Evolutionary conservation across 2,888 invertebrate genomes (phyloP).

Genomic region (Operophtera brumata): DNA sequence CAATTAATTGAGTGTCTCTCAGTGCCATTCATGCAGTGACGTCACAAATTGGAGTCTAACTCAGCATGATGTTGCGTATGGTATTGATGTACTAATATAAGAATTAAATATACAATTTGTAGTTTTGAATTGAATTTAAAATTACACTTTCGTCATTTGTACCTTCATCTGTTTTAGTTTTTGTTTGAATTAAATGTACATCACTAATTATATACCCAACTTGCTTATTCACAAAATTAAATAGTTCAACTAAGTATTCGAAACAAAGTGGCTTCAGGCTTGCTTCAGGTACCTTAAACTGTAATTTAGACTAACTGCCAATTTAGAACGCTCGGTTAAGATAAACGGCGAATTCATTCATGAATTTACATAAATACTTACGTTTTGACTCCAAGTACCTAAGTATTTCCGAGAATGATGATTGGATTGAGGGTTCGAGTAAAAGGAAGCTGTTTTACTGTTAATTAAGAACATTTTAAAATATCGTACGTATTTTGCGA

Average conservation of each 20-base stretch:
- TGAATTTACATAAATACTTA: conserved; percentile 34
- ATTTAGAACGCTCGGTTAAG: conserved; percentile 27
- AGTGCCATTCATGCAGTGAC: no score
- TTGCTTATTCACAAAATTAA: neutral
- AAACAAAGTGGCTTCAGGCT: conserved; percentile 18
- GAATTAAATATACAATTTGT: no score
- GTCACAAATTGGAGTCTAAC: no score
- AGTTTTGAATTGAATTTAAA: no score
- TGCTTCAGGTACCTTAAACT: conserved; percentile 22
- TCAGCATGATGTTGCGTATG: no score
- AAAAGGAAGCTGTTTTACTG: neutral
- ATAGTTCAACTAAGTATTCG: conserved; percentile 7
- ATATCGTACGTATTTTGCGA: neutral
- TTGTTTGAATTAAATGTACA: no score
- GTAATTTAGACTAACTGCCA: conserved; percentile 28
- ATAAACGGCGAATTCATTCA: conserved; percentile 23
- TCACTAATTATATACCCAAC: no score
- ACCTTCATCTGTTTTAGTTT: no score
- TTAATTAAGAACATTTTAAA: neutral
- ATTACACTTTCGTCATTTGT: no score
- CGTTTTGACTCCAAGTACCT: conserved; percentile 10
- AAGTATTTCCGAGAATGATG: conserved; percentile 7
- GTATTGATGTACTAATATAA: no score
- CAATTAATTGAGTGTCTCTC: no score
- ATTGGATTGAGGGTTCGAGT: conserved; percentile 5